Percentiles rank a stretch among this genome's conserved stretches.
phyloP scores from a whole-genome alignment of 2,113 vertebrate species.

The Poecile atricapillus region DNA sequence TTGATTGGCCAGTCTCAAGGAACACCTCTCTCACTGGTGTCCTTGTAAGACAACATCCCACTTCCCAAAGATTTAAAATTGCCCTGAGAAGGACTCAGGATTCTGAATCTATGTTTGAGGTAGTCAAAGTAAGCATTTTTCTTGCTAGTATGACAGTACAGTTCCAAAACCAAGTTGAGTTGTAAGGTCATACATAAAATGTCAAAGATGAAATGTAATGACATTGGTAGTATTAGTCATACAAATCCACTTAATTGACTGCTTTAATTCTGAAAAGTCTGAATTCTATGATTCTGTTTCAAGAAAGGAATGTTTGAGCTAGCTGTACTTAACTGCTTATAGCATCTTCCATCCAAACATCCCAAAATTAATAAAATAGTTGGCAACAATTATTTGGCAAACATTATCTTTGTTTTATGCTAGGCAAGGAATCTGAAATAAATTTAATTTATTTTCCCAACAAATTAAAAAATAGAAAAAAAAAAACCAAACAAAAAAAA shows the following conservation, averaged over 20 bases:
- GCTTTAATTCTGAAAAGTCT: not conserved
- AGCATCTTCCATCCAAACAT: not conserved
- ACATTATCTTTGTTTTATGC: not conserved
- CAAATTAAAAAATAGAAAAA: not conserved
- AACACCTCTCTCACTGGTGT: fast-evolving
- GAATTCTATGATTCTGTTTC: not conserved
- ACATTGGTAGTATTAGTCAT: not conserved
- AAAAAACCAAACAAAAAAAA: fast-evolving
- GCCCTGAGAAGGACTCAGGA: not conserved
- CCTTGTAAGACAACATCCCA: not conserved
- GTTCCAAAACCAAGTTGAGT: not conserved
- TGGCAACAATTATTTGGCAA: not conserved
- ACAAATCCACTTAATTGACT: not conserved
- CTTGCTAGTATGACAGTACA: not conserved
- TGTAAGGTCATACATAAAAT: not conserved
- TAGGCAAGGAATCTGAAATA: not conserved
- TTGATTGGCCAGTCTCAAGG: fast-evolving
- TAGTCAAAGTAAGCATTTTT: not conserved
- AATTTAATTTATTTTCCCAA: not conserved
- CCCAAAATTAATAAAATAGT: not conserved
- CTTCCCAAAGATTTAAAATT: not conserved
- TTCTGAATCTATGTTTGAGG: not conserved
- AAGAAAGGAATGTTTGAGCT: not conserved
- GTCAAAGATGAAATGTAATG: not conserved
- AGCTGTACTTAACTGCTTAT: fast-evolving